These are phyloP conservation scores for Dasysyrphus albostriatus DNA, from an alignment of 2,888 invertebrate genomes.

Conservation along the genomic window DNA sequence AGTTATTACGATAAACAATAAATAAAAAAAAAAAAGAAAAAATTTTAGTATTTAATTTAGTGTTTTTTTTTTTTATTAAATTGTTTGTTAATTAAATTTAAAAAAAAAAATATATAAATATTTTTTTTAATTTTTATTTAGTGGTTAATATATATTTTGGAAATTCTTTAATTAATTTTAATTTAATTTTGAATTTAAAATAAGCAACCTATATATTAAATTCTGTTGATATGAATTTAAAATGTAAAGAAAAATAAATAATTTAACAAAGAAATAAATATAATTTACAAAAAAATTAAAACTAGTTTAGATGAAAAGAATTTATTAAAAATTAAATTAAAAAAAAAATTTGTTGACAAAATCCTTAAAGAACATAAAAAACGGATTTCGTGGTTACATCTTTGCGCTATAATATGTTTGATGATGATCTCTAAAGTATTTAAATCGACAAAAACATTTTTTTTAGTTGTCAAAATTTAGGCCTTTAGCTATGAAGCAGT, in stretches of 20 bases:
- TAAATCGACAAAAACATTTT: constrained; percentile 2
- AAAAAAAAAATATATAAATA: constrained; percentile 61
- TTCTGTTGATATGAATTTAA: constrained; percentile 76
- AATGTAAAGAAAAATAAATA: constrained; percentile 54
- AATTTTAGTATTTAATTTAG: constrained; percentile 33
- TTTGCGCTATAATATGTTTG: constrained; percentile 35
- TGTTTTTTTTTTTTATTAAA: constrained; percentile 41
- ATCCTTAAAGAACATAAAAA: constrained; percentile 26
- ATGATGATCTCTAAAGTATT: constrained; percentile 60
- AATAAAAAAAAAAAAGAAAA: constrained; percentile 58
- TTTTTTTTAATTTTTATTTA: constrained; percentile 56
- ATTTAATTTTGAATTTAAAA: constrained; percentile 70
- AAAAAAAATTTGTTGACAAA: constrained; percentile 36
- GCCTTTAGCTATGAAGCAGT: constrained; percentile 1
- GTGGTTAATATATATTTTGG: constrained; percentile 61
- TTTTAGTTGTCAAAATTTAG: constrained; percentile 19
- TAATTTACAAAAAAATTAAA: constrained; percentile 64
- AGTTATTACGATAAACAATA: constrained; percentile 77
- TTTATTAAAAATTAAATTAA: constrained; percentile 44
- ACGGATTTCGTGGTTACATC: constrained; percentile 31
- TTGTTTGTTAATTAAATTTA: constrained; percentile 17
- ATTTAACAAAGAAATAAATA: constrained; percentile 45
- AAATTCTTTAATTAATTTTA: constrained; percentile 64
- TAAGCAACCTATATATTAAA: constrained; percentile 54
- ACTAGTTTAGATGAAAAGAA: constrained; percentile 61